Evolutionary conservation across 1,140 invertebrate genomes (phyloP), one percentile per base, ranked within the genome.

Genomic region (Papilio machaon): DNA sequence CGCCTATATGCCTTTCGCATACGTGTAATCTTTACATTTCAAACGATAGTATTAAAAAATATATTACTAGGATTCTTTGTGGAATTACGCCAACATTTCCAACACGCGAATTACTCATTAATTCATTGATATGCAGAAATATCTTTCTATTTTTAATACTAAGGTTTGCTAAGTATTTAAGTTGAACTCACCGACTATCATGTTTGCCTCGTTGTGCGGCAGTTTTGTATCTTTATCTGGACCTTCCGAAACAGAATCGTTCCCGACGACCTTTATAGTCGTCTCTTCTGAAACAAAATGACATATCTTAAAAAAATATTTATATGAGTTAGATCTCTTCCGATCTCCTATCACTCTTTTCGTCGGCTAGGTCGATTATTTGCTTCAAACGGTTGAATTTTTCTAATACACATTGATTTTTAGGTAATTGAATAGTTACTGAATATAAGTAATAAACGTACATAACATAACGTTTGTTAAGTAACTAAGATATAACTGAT

Each of bases 121-220:
- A 49, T 9, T 49, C 9, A 11, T 49, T 11, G 8, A 49, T 49
- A 49, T 49, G 47, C 47, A 49, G 47, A 47, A 47, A 49, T 49
- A 49, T 10, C 9, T 11, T 13, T 49, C 10, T 49, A 49, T 49
- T 49, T 49, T 8, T 49, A 49, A 49, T 49, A 49, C 8, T 11
- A 49, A 11, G 47, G 38, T 7, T 43, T 52, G 2, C 13, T 52
- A 52, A 52, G 15, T 52, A 52, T 52, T 17, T 17, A 6, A 2
- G 49, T 52, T 6, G 0, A 8, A 94, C 92, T 92, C 80, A 94
- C 92, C 92, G 70, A 94, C 91, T 85, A 94, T 92, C 92, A 94
- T 93, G 82, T 92, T 91, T 75, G 90, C 88, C 80, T 93, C 91
- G 90, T 90, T 90, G 89, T 91, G 90, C 86, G 92, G 86, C 90